Percentiles rank a stretch among this genome's conserved stretches.
Conservation (phyloP, 1,140 invertebrate genomes). For the Eurosta solidaginis region DNA sequence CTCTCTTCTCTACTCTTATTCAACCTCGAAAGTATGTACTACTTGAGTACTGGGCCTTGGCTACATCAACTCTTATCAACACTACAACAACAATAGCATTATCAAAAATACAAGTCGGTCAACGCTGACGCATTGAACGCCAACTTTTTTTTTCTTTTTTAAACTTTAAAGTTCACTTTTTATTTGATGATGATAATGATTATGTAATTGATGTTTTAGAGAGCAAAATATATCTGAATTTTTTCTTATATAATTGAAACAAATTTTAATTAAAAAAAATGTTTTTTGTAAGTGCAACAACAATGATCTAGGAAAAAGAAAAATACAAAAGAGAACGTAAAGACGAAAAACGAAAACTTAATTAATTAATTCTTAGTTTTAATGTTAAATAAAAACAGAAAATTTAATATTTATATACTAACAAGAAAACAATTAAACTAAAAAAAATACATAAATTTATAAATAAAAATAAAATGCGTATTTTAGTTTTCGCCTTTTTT, state of each 20-base stretch:
- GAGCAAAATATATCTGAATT: neutral
- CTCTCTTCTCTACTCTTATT: neutral
- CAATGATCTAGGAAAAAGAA: neutral
- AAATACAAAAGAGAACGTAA: neutral
- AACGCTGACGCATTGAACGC: conserved; percentile 8
- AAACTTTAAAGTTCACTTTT: conserved; percentile 16
- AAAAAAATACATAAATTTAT: neutral
- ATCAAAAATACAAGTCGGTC: neutral
- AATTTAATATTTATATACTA: conserved; percentile 4
- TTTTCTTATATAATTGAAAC: neutral
- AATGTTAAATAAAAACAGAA: neutral
- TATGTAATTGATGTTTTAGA: neutral
- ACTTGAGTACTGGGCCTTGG: too few relatives aligned
- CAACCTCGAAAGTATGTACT: neutral
- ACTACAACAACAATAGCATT: neutral
- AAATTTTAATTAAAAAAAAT: neutral
- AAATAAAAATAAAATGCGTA: too few relatives aligned
- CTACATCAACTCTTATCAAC: neutral
- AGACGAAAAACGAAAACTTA: conserved; percentile 25
- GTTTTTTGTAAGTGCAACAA: conserved; percentile 5
- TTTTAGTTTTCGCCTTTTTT: neutral
- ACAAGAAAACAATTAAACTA: too few relatives aligned
- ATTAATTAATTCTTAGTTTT: conserved; percentile 27
- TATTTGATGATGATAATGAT: conserved; percentile 22
- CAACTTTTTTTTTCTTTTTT: conserved; percentile 4